Evolutionary conservation across 2,113 vertebrate genomes (phyloP), one percentile per base, ranked within the genome.

Genomic region (Petrocephalus zakoni): DNA sequence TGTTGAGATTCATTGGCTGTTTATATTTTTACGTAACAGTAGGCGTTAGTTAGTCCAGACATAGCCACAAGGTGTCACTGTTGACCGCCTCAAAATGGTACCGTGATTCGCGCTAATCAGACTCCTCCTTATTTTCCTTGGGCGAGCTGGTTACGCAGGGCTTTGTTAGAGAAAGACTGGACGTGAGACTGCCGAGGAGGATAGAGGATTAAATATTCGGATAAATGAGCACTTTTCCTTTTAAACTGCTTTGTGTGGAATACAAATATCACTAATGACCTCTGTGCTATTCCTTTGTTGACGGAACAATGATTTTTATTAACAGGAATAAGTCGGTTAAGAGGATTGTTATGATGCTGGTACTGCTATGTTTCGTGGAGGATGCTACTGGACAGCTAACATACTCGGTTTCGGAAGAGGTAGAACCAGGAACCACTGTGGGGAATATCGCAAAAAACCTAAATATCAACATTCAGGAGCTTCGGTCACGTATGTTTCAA

Each of bases 381-480:
- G 68, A 89, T 47, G 91, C 90, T 47, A 88, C 85, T 29, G 93
- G 91, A n/a, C 92, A 92, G 91, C 91, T 93, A 29, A 90, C 90
- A 5, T 94, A 93, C 78, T 92, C 93, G 2, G 90, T 94, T 37
- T 87, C 89, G 21, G 93, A 94, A 88, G 93, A 94, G 84, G 56
- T 91, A 19, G 89, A 91, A 78, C 87, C 84, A 22, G 93, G 93
- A 83, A 90, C 92, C 25, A 53, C 90, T 7, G 90, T 94, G 5
- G 93, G 92, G 46, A 93, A 93, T 89, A 88, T 94, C 34, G 93
- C 93, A 0, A 94, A 94, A 89, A 93, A 93, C 89, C 88, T 93
- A 53, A 91, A 91, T 55, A 64, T 94, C n/a, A 91, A 90, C 87
- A 53, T 90, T 1, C 90, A 88, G 1, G 92, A 92, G 29, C 83